Percentiles rank a stretch among this genome's conserved stretches.
Evolutionary conservation across 2,113 vertebrate genomes (phyloP).

Genomic region (Patagioenas fasciata): DNA sequence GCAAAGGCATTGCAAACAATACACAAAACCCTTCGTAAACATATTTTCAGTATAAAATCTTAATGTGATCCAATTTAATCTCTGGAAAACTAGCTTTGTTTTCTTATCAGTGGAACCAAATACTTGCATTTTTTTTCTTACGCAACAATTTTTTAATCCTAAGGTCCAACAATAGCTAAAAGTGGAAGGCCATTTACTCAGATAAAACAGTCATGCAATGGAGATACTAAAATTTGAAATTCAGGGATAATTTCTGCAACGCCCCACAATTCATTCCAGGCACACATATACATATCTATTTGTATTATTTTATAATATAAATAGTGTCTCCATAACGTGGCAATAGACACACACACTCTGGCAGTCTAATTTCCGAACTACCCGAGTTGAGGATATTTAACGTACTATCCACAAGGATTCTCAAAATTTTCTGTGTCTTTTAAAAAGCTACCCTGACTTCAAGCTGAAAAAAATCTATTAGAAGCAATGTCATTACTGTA

Average conservation of each 20-base stretch:
- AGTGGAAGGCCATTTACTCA: not conserved
- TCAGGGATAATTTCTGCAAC: not conserved
- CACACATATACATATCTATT: not conserved
- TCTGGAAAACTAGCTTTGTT: not conserved
- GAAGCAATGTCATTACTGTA: not conserved
- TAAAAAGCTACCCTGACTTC: not conserved
- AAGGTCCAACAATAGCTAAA: not conserved
- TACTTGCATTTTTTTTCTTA: not conserved
- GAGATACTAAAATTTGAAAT: not conserved
- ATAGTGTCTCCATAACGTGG: not conserved
- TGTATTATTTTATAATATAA: not conserved
- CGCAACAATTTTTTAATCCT: not conserved
- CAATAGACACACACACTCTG: not conserved
- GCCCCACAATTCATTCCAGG: not conserved
- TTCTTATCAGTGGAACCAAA: not conserved
- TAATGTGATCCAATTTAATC: not conserved
- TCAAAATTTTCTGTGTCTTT: not conserved
- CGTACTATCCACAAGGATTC: not conserved
- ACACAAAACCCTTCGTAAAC: not conserved
- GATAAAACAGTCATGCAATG: not conserved
- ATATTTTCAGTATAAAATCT: not conserved
- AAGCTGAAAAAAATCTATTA: not conserved
- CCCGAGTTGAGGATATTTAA: not conserved
- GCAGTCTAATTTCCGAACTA: not conserved
- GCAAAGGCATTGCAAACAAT: not conserved